phyloP scores from a whole-genome alignment of 2,888 invertebrate genomes.

The Erpobdella octoculata region DNA sequence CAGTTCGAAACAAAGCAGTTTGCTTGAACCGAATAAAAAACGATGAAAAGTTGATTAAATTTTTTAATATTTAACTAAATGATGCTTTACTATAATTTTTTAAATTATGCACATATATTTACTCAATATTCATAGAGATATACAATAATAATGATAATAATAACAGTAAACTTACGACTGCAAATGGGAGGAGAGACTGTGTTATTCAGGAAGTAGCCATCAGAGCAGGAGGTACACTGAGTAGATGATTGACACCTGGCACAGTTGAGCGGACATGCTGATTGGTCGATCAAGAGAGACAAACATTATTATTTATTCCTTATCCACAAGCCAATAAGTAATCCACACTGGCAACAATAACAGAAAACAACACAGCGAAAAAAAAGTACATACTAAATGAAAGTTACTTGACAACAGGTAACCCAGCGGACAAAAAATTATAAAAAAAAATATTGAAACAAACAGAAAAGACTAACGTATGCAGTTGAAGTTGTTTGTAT shows the following conservation, averaged over 20 bases:
- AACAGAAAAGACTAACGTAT: background rate
- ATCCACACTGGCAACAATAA: too few species aligned
- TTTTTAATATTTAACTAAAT: background rate
- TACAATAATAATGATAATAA: too few species aligned
- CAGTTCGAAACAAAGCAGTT: slow-evolving; percentile 1
- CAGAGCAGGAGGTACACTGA: background rate
- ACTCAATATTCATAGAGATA: too few species aligned
- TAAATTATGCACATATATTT: background rate
- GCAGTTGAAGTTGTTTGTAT: background rate
- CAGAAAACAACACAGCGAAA: background rate
- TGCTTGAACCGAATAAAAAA: background rate
- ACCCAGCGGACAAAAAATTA: background rate
- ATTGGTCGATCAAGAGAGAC: too few species aligned
- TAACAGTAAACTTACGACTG: too few species aligned
- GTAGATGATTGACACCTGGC: background rate
- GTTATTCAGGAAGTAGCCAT: background rate
- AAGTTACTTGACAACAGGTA: too few species aligned
- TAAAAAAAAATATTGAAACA: too few species aligned
- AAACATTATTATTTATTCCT: too few species aligned
- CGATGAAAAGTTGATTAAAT: too few species aligned
- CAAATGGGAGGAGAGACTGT: background rate
- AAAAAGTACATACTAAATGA: background rate
- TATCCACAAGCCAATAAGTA: too few species aligned
- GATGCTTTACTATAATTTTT: background rate
- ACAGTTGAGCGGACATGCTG: background rate